Conservation (phyloP, 1,140 invertebrate species). For the Berghia stephanieae region DNA sequence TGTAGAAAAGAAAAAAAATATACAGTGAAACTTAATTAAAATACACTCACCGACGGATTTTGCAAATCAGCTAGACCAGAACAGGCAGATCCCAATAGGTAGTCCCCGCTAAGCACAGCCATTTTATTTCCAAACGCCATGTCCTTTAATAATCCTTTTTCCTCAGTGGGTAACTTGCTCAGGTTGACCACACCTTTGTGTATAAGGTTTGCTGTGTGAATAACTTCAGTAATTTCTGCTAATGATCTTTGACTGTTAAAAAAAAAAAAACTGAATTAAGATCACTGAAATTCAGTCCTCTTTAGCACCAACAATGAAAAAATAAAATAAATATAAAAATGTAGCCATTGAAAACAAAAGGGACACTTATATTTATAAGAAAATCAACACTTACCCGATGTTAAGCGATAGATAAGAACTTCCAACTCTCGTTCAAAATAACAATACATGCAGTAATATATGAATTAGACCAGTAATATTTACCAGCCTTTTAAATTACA, state of each 20-base stretch:
- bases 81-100: conserved; percentile 88
- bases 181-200: conserved; percentile 77
- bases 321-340: too few species aligned
- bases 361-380: not conserved
- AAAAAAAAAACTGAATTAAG: conserved; percentile 15
- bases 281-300: not conserved
- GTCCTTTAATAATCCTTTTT: conserved; percentile 73
- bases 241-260: conserved; percentile 66
- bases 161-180: conserved; percentile 63
- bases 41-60: conserved; percentile 75
- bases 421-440: too few species aligned
- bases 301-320: conserved; percentile 16
- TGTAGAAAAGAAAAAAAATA: not conserved
- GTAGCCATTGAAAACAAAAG: too few species aligned
- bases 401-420: too few species aligned
- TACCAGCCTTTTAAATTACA: too few species aligned
- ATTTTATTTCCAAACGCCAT: conserved; percentile 97
- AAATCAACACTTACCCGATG: too few species aligned
- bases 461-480: too few species aligned
- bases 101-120: conserved; percentile 90
- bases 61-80: conserved; percentile 83
- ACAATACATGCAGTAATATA: too few species aligned
- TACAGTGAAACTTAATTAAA: not conserved
- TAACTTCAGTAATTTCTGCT: conserved; percentile 67
- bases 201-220: conserved; percentile 64